phyloP scores from a whole-genome alignment of 2,113 vertebrate species.

The Semnopithecus entellus region DNA sequence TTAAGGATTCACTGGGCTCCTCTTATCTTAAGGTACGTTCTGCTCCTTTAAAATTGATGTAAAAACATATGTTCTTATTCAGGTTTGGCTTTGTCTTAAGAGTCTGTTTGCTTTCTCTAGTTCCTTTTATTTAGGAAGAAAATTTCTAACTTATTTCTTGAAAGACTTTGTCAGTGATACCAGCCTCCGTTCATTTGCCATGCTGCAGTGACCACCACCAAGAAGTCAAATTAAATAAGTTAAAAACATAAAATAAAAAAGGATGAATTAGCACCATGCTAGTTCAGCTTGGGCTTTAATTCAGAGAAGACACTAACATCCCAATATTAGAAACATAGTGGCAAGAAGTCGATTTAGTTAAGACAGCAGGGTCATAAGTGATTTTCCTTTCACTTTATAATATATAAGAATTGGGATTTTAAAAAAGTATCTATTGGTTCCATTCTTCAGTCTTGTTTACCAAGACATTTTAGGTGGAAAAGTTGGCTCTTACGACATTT shows the following conservation, averaged over 20 bases:
- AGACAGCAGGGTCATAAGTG: neutral
- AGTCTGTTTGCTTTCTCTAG: neutral
- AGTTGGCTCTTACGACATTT: neutral
- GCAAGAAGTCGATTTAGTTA: neutral
- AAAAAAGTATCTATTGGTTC: neutral
- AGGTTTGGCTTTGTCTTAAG: neutral
- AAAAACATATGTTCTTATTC: neutral
- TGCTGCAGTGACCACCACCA: neutral
- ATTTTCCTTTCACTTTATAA: neutral
- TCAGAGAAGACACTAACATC: neutral
- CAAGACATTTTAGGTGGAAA: neutral
- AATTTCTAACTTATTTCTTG: neutral
- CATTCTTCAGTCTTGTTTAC: neutral
- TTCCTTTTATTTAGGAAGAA: conserved; percentile 1
- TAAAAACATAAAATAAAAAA: neutral
- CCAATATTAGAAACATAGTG: neutral
- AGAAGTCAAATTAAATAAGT: neutral
- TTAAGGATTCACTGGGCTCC: neutral
- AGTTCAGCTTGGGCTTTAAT: neutral
- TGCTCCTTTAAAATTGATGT: neutral
- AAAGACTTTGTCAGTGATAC: neutral
- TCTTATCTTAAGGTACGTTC: neutral
- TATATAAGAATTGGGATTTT: neutral
- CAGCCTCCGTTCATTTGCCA: neutral
- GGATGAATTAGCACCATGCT: neutral